Evolutionary conservation across 2,113 vertebrate genomes (phyloP), one percentile per base, ranked within the genome.

Genomic region (Aegotheles bennettii): DNA sequence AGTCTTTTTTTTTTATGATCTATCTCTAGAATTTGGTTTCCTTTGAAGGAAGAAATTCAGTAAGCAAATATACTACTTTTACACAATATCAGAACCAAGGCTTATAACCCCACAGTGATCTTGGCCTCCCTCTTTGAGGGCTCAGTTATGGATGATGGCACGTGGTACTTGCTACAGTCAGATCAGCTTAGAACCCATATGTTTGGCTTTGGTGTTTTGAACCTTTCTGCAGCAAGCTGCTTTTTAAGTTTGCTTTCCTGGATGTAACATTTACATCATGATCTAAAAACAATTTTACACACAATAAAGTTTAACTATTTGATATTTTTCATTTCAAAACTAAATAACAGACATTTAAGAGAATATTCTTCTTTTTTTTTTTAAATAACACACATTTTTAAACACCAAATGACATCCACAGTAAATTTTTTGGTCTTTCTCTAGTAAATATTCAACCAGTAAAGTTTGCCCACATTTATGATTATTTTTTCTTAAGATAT

Each of bases 271-370:
- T 95, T 95, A 68, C 87, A 93, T 96, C 77, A 45, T 75, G 83
- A 95, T 95, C 93, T 94, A 85, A 92, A 97, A 97, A 92, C 94
- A 98, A 98, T 97, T 98, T 98, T 97, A 97, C 97, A 97, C 96
- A 92, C 97, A 97, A 98, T 97, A 97, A 98, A 98, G 89, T 98
- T 98, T 98, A 97, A 98, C 96, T 97, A 95, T 97, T 97, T 96
- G 93, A 64, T 97, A 97, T 97, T 97, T 98, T 97, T 97, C 95
- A 97, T 97, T 97, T 97, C 70, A 95, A 97, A 98, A 97, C 94
- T 96, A 97, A 98, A 96, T 96, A 97, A 97, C 86, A 97, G 95
- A 92, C 92, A 86, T 96, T 97, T 94, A 95, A 96, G 96, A 84
- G 91, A 89, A 92, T 95, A 89, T 80, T 86, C 7, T 15, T 60